Evolutionary conservation across 2,888 invertebrate species (phyloP).

Genomic region (Altica lythri): DNA sequence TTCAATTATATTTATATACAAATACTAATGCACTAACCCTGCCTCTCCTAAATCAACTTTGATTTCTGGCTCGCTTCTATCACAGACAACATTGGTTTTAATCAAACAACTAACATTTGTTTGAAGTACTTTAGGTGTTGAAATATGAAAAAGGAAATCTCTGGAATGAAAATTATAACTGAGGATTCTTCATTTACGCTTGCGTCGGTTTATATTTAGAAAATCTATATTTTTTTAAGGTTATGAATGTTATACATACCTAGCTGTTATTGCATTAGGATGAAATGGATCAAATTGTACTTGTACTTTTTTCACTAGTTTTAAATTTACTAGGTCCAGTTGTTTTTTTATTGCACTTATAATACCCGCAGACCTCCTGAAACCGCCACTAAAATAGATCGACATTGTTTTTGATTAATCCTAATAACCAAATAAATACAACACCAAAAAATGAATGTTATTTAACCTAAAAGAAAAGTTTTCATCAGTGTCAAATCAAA

Average conservation of each 20-base stretch:
- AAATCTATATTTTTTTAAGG: slow-evolving; percentile 45
- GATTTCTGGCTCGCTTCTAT: slow-evolving; percentile 75
- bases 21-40: slow-evolving; percentile 44
- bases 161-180: slow-evolving; percentile 60
- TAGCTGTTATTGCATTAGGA: slow-evolving; percentile 66
- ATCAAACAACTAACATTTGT: slow-evolving; percentile 78
- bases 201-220: slow-evolving; percentile 48
- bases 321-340: slow-evolving; percentile 71
- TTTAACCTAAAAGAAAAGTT: too few species aligned
- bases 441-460: too few species aligned
- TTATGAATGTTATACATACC: slow-evolving; percentile 53
- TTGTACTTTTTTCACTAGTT: slow-evolving; percentile 76
- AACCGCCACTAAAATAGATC: slow-evolving; percentile 71
- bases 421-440: too few species aligned
- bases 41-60: slow-evolving; percentile 59
- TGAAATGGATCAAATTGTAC: slow-evolving; percentile 86
- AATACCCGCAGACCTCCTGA: slow-evolving; percentile 69
- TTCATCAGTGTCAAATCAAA: too few species aligned
- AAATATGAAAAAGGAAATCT: slow-evolving; percentile 72
- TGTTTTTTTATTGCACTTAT: slow-evolving; percentile 76
- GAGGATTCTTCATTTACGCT: too few species aligned
- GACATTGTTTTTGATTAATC: slow-evolving; percentile 76
- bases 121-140: slow-evolving; percentile 66
- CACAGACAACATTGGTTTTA: slow-evolving; percentile 78
- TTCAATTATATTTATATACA: not conserved